Percentiles rank a stretch among this genome's conserved stretches.
These are phyloP conservation scores for Pseudobourletiella spinata DNA, from an alignment of 1,140 invertebrate genomes.

Conservation along the genomic window DNA sequence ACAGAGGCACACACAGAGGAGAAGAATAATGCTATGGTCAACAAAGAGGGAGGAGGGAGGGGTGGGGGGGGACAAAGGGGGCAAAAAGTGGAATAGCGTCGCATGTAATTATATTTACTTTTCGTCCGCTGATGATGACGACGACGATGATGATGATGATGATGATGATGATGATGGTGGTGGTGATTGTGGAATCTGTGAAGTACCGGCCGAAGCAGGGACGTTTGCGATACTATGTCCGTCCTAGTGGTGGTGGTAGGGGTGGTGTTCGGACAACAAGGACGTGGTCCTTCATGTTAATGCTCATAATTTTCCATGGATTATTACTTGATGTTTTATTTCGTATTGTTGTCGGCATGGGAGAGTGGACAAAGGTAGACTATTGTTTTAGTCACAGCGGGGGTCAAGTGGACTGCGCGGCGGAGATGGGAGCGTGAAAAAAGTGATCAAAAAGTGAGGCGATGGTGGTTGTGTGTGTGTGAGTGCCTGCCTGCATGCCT, in stretches of 20 bases:
- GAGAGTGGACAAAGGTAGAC: conserved; percentile 12
- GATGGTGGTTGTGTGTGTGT: not conserved
- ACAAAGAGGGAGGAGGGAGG: too few species aligned
- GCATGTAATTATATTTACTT: too few species aligned
- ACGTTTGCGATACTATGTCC: not conserved
- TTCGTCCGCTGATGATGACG: too few species aligned
- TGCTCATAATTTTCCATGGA: conserved; percentile 6
- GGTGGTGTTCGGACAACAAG: too few species aligned
- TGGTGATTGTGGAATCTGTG: not conserved
- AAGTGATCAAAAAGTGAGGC: not conserved
- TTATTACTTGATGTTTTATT: conserved; percentile 8
- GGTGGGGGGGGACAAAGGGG: too few species aligned
- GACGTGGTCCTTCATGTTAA: conserved; percentile 9
- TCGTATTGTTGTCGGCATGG: conserved; percentile 9
- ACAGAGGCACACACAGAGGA: too few species aligned
- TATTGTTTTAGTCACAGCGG: conserved; percentile 23
- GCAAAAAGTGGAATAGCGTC: too few species aligned
- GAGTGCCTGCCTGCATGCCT: not conserved
- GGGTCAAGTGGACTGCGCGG: conserved; percentile 11
- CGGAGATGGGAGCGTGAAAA: not conserved
- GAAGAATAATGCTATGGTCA: too few species aligned
- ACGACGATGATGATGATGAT: too few species aligned
- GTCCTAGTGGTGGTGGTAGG: too few species aligned
- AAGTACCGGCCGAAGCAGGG: not conserved
- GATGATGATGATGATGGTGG: not conserved